Evolutionary conservation across 2,113 vertebrate genomes (phyloP), one percentile per base, ranked within the genome.

Genomic region (Amphiprion percula): DNA sequence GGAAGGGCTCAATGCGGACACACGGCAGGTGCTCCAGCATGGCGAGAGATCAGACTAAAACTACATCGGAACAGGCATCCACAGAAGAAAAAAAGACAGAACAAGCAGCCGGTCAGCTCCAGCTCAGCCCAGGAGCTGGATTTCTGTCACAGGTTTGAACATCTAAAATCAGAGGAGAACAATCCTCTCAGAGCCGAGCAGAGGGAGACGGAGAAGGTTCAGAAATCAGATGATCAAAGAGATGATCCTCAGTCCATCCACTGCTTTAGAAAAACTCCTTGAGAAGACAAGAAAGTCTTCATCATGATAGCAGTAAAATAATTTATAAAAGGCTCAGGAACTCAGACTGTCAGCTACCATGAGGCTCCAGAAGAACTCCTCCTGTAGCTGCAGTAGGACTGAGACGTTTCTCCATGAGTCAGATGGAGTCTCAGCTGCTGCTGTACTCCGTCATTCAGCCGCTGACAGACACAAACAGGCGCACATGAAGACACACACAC

Each of bases 1-100:
- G 72, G 78, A 93, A 89, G 21, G 86, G 68, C 52, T 92, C 67
- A 28, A 88, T 87, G 70, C 72, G 52, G 69, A 93, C 83, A n/a
- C 79, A 55, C 30, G 78, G 78, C 55, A 83, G 79, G 37, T 89
- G 88, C 41, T 92, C 86, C 88, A 94, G 80, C 92, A 94, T 90
- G 56, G 75, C 64, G 52, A 66, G n/a, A 15, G 21, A 84, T 71
- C 68, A 62, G 76, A 77, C 52, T 26, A 10, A 12, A 60, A 46
- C 24, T 37, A 26, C 2, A 59, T 55, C 21, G 47, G 54, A 44
- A n/a, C 11, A 63, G 63, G 46, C 68, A 26, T 81, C 46, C 14
- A 11, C 6, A 10, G 68, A 76, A 55, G 33, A 52, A 39, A 14
- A 14, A 21, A 15, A 44, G 52, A 10, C 5, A 19, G 24, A 63